These are phyloP conservation scores for Oreochromis mossambicus DNA, from an alignment of 2,797 vertebrate genomes.

Conservation along the genomic window DNA sequence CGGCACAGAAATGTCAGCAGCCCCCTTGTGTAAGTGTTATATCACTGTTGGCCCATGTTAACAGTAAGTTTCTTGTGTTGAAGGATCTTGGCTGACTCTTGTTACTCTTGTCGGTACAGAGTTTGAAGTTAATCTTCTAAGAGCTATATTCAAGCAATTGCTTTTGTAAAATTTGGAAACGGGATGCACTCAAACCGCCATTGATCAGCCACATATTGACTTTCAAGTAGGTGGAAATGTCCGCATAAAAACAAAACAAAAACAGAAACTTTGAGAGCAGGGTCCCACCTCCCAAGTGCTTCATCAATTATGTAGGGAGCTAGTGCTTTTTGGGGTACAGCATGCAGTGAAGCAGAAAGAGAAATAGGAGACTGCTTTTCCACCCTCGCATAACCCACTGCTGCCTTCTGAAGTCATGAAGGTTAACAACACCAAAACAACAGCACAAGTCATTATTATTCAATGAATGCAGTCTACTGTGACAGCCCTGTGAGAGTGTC, in stretches of 20 bases:
- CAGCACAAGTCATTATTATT: slow-evolving; percentile 19
- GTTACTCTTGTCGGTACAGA: neutral
- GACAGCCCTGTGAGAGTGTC: neutral
- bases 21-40: slow-evolving; percentile 12
- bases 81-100: neutral
- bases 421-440: slow-evolving; percentile 38
- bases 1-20: slow-evolving; percentile 23
- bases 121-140: neutral
- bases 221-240: neutral
- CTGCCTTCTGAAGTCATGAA: slow-evolving; percentile 22
- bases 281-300: neutral
- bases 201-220: slow-evolving; percentile 3
- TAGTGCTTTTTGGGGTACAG: slow-evolving; percentile 24
- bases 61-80: neutral
- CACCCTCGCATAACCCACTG: slow-evolving; percentile 6
- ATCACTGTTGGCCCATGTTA: neutral
- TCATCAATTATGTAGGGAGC: slow-evolving; percentile 57
- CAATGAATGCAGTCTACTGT: slow-evolving; percentile 20
- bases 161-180: neutral
- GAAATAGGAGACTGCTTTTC: slow-evolving; percentile 28
- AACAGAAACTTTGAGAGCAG: slow-evolving; percentile 8
- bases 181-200: neutral
- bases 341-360: slow-evolving; percentile 43
- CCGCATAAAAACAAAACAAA: neutral
- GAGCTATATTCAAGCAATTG: neutral